Base-by-base conservation (phyloP, 2,797 vertebrate genomes). In the Micrastur ruficollis region DNA sequence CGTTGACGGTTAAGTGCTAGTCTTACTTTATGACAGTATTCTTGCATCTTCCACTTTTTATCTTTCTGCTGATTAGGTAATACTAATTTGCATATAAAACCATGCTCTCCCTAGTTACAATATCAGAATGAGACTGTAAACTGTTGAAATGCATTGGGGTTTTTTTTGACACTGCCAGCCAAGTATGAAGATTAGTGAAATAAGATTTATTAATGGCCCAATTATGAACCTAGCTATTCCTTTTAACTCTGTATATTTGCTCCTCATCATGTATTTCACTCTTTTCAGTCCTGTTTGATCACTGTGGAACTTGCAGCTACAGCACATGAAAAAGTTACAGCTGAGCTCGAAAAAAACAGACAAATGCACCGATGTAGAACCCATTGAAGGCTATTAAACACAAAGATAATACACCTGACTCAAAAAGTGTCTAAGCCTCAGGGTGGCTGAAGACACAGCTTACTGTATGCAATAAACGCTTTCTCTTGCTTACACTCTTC, bases 91-190 rank as follows among this genome's bases (percentile, higher is more conserved):
- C 56, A 18, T 86, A 32, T 10, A 63, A 84, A 52, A 7, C 7
- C 21, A 29, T 27, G 12, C 4, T 83, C 2, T 81, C 20, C 7
- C 8, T 46, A n/a, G 4, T 38, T 68, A 56, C 10, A 62, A 2
- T 1, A 38, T 13, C n/a, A 82, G 59, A 94, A 70, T 63, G 63
- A 63, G 31, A 63, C 26, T 65, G 14, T 44, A 38, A 90, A 56
- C 3, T 0, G 0, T 21, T 42, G 4, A 18, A 50, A 22, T 70
- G 5, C 19, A 5, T 25, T 79, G 13, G 2, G 5, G 1, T 44
- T 27, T 27, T 86, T 80, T 81, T 80, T 67, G 47, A 49, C 7
- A 21, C 16, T 80, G 7, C 15, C 13, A 36, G 29, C 4, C 11
- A 58, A 25, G 1, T 32, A 22, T 14, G 19, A 47, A 42, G 5